Evolutionary conservation across 2,797 vertebrate genomes (phyloP), one percentile per base, ranked within the genome.

Genomic region (Rhadinocentrus ornatus): DNA sequence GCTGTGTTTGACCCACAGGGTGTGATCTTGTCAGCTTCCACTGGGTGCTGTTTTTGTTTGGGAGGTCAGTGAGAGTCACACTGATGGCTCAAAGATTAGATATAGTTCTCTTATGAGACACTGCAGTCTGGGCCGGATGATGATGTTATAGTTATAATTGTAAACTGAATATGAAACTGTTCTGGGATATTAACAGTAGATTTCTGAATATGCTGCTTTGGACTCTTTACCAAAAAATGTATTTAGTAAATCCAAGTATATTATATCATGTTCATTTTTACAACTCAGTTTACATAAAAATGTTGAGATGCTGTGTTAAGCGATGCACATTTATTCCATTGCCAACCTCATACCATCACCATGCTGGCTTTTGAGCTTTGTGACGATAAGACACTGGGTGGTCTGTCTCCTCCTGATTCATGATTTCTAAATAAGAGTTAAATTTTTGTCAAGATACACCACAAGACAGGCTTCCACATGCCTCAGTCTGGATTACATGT

Each of bases 21-120:
- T 79, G 78, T 67, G 35, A 65, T 75, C 63, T 71, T 22, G n/a
- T 84, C 62, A 54, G 48, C 37, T 31, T 77, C 54, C 31, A 39
- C 62, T 44, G 46, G 41, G 29, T 32, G 13, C 31, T 16, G 31
- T 20, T 26, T 73, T 57, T 61, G 35, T 64, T 55, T 55, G 1
- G 39, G 32, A 69, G 24, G 62, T 34, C 24, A 34, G 27, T 41
- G 32, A 11, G 10, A 41, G 65, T 66, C 31, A 41, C 20, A 53
- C 18, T 29, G 31, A 52, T n/a, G 35, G 16, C 13, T 44, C 26
- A 16, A 27, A 35, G 15, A n/a, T 64, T 31, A 44, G 55, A 46
- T 57, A 7, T n/a, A 34, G 59, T 18, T 0, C 39, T 50, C 50
- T 60, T 24, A 27, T n/a, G 26, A 2, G 26, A 37, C 4, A 24